phyloP scores from a whole-genome alignment of 2,113 vertebrate genomes.

The Brachypodius melanocephalos region DNA sequence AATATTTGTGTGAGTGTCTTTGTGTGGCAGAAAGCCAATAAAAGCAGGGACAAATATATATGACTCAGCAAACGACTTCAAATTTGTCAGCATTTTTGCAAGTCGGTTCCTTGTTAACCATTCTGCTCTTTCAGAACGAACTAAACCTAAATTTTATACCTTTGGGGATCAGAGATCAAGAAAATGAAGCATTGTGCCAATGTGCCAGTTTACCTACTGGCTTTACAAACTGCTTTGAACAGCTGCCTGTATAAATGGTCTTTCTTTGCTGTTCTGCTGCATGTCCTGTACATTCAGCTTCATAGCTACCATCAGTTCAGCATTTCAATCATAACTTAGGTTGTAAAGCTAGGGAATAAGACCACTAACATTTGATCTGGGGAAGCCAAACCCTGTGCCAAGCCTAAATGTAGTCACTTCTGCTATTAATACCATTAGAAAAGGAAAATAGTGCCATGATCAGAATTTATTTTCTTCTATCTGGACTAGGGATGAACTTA shows the following conservation, averaged over 20 bases:
- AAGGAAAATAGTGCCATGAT: not conserved
- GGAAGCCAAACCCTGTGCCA: not conserved
- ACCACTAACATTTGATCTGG: not conserved
- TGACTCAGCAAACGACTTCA: constrained; percentile 58
- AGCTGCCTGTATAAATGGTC: not conserved
- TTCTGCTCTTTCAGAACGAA: not conserved
- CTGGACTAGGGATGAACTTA: not conserved
- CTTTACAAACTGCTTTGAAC: not conserved
- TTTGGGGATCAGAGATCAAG: not conserved
- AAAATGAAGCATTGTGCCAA: not conserved
- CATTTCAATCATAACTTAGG: not conserved
- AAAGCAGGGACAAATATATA: constrained; percentile 56
- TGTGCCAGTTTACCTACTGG: not conserved
- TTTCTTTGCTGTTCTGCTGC: not conserved
- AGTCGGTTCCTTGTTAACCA: not conserved
- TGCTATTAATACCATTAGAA: not conserved
- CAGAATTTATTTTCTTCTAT: not conserved
- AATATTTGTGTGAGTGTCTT: constrained; percentile 62
- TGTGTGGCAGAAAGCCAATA: constrained; percentile 49
- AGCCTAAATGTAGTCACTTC: not conserved
- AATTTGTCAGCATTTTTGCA: constrained; percentile 57
- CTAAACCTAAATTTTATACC: not conserved
- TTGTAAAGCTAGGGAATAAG: not conserved
- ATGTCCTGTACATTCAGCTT: not conserved
- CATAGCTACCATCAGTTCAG: not conserved